phyloP scores from a whole-genome alignment of 2,888 invertebrate genomes.

The Sphaeridia pumilis region DNA sequence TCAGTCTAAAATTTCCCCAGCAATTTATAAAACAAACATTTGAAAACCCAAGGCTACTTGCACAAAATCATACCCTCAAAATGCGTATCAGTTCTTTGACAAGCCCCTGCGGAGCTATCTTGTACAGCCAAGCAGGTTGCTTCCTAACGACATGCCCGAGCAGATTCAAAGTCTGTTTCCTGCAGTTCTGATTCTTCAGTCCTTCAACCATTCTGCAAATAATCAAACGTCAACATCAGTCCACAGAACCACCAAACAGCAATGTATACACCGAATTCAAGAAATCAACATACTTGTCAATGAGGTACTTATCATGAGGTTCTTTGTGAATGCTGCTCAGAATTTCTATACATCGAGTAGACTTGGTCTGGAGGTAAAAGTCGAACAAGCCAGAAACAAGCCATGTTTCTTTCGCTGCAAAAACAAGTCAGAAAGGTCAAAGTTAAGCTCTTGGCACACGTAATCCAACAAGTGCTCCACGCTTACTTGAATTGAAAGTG shows the following conservation, averaged over 20 bases:
- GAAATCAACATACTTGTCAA: conserved; percentile 58
- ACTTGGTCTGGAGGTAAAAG: conserved; percentile 69
- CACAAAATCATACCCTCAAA: conserved; percentile 55
- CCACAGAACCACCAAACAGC: no score
- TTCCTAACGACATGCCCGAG: conserved; percentile 70
- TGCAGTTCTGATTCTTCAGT: conserved; percentile 38
- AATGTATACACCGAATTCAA: no score
- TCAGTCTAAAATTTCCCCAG: conserved; percentile 58
- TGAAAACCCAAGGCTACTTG: no score
- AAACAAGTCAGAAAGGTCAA: not conserved
- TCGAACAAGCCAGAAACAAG: conserved; percentile 70
- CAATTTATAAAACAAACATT: no score
- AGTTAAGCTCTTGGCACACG: not conserved
- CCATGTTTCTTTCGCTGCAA: conserved; percentile 64
- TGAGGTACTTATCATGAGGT: conserved; percentile 70
- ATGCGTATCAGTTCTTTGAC: conserved; percentile 66
- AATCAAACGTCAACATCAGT: not conserved
- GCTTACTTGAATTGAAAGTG: conserved; percentile 58
- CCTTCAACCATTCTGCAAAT: conserved; percentile 39
- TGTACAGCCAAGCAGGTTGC: conserved; percentile 80
- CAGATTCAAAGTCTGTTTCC: conserved; percentile 59
- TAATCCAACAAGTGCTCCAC: no score
- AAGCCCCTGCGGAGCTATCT: conserved; percentile 61
- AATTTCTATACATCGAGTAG: conserved; percentile 65
- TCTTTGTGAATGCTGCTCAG: conserved; percentile 64